Evolutionary conservation across 1,140 invertebrate species (phyloP), one percentile per base, ranked within the genome.

Genomic region (Panagrolaimus sp.): DNA sequence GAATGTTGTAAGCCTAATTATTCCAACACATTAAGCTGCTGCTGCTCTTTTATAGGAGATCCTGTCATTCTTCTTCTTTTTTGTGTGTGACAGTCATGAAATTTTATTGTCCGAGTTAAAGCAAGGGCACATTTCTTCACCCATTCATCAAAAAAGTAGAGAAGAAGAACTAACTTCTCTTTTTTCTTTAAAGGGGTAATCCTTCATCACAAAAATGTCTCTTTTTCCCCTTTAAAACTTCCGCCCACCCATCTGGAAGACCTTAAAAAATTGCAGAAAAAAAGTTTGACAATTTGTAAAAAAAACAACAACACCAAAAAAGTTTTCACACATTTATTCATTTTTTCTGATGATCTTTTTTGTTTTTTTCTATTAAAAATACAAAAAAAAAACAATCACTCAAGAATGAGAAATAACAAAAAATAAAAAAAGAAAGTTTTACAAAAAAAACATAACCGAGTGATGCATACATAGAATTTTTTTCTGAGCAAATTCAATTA

Each of bases 21-120:
- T 57, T 57, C 51, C 51, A 57, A 57, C 51, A 57, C 51, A 57
- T 57, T 57, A 57, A 57, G 51, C 51, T 38, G 31, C 31, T 38
- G 31, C 31, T 38, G 31, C 31, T 38, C 2, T 7, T 38, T 38
- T 38, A 38, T 4, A 38, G 31, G 7, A 38, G 7, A 38, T 38
- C 31, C 31, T 38, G 31, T 38, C 31, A 38, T 38, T 38, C 31
- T 38, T 38, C 31, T 38, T 38, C 7, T 38, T 38, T 38, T 25
- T 27, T 20, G 11, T 20, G n/a, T 57, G 51, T 16, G 51, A 57
- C 51, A 57, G 13, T 57, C 51, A 27, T 57, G 51, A 57, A 57
- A 57, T 13, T 57, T 57, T 57, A 57, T 57, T 27, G 27, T 27
- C 51, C 51, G 51, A 27, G 51, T 25, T 20, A 57, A 25, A 27